Conservation (phyloP, 2,113 vertebrate genomes). For the Sula dactylatra region DNA sequence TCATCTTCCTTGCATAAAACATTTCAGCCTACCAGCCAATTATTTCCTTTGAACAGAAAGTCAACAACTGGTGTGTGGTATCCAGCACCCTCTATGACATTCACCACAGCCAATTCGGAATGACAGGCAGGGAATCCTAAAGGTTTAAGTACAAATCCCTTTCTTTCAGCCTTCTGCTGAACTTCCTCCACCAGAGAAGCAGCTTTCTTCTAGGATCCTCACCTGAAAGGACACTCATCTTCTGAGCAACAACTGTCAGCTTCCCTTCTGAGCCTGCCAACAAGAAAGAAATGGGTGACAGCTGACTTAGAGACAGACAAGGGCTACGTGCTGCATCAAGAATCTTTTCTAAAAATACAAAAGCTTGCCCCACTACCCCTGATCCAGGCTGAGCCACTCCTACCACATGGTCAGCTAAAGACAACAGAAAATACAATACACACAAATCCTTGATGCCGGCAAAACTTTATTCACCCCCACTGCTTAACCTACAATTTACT, state of each 20-base stretch:
- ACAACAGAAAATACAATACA: background rate
- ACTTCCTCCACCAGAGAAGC: background rate
- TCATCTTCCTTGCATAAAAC: background rate
- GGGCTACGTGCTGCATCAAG: background rate
- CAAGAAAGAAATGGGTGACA: background rate
- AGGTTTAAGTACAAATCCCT: background rate
- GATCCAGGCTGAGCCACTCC: background rate
- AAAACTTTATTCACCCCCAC: background rate
- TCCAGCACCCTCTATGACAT: background rate
- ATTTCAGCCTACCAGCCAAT: background rate
- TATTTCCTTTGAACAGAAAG: background rate
- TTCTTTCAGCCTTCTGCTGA: background rate
- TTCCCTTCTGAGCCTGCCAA: slow-evolving; percentile 94
- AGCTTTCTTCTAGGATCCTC: background rate
- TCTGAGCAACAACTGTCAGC: slow-evolving; percentile 90
- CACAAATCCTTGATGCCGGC: background rate
- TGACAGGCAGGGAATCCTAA: background rate
- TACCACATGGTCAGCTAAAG: background rate
- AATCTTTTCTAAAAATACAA: background rate
- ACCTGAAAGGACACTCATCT: slow-evolving; percentile 97
- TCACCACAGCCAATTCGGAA: background rate
- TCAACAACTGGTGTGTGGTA: background rate
- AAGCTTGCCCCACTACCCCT: background rate
- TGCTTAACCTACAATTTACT: background rate
- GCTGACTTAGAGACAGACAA: background rate